Evolutionary conservation across 2,888 invertebrate genomes (phyloP).

Genomic region (Meteorus colon): DNA sequence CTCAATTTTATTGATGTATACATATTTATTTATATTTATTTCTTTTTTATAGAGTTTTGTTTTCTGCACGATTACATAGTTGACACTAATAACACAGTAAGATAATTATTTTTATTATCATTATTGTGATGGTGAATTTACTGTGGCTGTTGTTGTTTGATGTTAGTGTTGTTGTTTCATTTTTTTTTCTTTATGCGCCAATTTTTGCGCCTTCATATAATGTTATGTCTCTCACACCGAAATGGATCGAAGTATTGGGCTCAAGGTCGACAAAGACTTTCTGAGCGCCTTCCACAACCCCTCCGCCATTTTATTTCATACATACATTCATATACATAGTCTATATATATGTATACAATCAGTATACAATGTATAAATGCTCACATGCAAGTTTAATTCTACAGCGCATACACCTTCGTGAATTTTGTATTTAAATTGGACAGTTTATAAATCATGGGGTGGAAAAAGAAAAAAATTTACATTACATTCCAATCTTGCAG

Average conservation of each 20-base stretch:
- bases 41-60: not conserved
- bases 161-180: constrained; percentile 22
- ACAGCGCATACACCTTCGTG: not conserved
- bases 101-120: not conserved
- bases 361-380: not conserved
- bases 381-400: not conserved
- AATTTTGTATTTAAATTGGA: not conserved
- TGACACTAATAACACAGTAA: not conserved
- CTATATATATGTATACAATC: not conserved
- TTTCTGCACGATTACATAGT: not conserved
- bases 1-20: not conserved
- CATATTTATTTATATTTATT: not conserved
- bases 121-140: not conserved
- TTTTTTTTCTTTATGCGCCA: constrained; percentile 31
- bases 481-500: not conserved
- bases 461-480: not conserved
- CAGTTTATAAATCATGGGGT: not conserved
- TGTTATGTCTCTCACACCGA: constrained; percentile 58
- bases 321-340: constrained; percentile 8
- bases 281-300: constrained; percentile 38
- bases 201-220: constrained; percentile 40
- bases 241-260: constrained; percentile 68
- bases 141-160: constrained; percentile 25
- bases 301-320: constrained; percentile 38
- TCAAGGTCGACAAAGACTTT: constrained; percentile 62